Conservation (phyloP, 2,888 invertebrate species). For the Cryptops parisi region DNA sequence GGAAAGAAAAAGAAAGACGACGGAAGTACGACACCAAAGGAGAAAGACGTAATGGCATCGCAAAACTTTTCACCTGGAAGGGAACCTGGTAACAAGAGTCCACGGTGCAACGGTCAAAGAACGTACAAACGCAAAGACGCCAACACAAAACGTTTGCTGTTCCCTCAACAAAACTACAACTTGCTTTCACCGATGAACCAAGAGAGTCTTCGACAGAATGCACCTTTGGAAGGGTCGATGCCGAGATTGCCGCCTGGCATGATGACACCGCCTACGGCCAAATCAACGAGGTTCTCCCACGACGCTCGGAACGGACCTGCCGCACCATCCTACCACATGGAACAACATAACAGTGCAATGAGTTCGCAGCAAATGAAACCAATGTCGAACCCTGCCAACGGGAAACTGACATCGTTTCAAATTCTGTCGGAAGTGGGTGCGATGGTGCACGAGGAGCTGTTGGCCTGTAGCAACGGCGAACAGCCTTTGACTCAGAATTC, state of each 20-base stretch:
- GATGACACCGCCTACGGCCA: not conserved
- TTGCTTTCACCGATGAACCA: no score
- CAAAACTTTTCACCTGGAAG: not conserved
- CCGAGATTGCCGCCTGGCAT: not conserved
- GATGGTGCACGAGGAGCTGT: no score
- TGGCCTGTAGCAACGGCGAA: no score
- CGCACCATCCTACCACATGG: not conserved
- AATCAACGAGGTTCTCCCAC: no score
- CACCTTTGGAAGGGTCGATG: not conserved
- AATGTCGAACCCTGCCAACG: no score
- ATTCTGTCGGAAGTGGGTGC: no score
- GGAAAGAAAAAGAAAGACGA: slow-evolving; percentile 12
- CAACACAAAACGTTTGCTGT: no score
- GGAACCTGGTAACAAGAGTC: not conserved
- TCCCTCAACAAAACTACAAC: no score
- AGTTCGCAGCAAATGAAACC: not conserved
- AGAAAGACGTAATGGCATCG: not conserved
- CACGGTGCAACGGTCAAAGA: not conserved
- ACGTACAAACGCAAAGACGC: not conserved
- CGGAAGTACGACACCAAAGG: not conserved
- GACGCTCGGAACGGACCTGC: not conserved
- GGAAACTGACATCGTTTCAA: no score
- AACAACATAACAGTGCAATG: not conserved
- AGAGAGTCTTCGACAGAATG: not conserved
- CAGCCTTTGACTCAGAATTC: no score